These are phyloP conservation scores for Eurytoma adleriae DNA, from an alignment of 2,888 invertebrate genomes.

Conservation along the genomic window DNA sequence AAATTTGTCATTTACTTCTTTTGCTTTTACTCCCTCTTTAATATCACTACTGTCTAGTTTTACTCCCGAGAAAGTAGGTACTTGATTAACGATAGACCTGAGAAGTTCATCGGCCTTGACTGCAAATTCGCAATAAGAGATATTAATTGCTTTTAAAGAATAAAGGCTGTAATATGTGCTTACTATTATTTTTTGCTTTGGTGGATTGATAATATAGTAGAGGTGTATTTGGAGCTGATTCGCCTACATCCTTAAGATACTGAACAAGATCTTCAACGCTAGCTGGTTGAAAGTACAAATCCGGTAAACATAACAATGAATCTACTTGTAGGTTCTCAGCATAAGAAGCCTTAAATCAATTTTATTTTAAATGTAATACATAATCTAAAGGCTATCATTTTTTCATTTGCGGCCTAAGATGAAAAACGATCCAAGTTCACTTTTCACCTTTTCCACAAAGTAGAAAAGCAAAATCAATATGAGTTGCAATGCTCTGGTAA, in stretches of 20 bases:
- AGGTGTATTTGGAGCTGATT: constrained; percentile 85
- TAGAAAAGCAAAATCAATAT: too few relatives aligned
- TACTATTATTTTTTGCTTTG: constrained; percentile 22
- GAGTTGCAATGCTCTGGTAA: too few relatives aligned
- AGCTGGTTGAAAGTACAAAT: constrained; percentile 85
- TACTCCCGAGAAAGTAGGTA: constrained; percentile 87
- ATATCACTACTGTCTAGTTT: constrained; percentile 86
- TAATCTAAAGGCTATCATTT: too few relatives aligned
- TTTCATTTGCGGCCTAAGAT: too few relatives aligned
- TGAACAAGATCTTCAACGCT: constrained; percentile 80
- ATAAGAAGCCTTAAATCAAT: constrained; percentile 80
- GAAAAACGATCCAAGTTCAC: too few relatives aligned
- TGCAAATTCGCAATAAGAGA: constrained; percentile 69
- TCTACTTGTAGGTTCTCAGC: constrained; percentile 82
- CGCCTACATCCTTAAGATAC: constrained; percentile 82
- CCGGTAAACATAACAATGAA: constrained; percentile 85
- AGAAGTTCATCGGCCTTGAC: constrained; percentile 86
- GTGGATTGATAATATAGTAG: constrained; percentile 86
- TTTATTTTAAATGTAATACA: too few relatives aligned
- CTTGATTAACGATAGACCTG: constrained; percentile 79
- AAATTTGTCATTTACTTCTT: constrained; percentile 77
- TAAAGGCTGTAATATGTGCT: not conserved
- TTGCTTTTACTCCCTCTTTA: constrained; percentile 82
- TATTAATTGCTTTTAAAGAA: not conserved
- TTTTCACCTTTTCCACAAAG: too few relatives aligned